A percentile compares a stretch with the other conserved stretches of the same genome.
phyloP scores from a whole-genome alignment of 2,888 invertebrate genomes.

The Erebia epiphron region DNA sequence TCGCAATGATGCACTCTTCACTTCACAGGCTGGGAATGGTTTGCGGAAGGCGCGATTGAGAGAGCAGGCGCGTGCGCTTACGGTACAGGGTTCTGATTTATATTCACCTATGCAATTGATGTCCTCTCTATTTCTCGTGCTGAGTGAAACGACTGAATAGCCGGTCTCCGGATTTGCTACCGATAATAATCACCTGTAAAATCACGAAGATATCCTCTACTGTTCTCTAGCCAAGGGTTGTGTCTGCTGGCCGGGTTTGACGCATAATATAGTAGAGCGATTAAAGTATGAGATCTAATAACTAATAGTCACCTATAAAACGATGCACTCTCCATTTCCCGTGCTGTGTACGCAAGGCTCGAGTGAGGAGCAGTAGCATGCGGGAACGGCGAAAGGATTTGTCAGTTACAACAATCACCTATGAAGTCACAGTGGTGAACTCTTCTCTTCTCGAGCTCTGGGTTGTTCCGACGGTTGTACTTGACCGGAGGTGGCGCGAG shows the following conservation, averaged over 20 bases:
- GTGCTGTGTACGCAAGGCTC: background rate
- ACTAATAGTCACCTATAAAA: conserved; percentile 14
- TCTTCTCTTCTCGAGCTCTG: conserved; percentile 96
- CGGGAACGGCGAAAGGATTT: background rate
- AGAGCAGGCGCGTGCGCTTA: conserved; percentile 12
- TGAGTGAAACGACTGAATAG: background rate
- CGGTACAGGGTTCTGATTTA: conserved; percentile 12
- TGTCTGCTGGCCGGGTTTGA: background rate
- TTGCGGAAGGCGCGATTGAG: conserved; percentile 16
- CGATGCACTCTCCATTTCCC: conserved; percentile 7
- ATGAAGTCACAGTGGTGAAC: conserved; percentile 98
- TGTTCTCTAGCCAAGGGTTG: background rate
- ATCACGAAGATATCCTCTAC: background rate
- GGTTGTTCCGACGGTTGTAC: conserved; percentile 97
- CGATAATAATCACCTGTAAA: conserved; percentile 6
- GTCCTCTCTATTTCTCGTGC: conserved; percentile 34
- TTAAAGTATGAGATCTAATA: background rate
- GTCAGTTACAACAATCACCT: conserved; percentile 74
- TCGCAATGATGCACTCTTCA: conserved; percentile 23
- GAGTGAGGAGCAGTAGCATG: background rate
- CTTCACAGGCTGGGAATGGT: conserved; percentile 18
- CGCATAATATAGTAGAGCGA: background rate
- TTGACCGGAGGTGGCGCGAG: conserved; percentile 79
- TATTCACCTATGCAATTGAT: conserved; percentile 11
- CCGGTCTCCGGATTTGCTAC: background rate